A percentile compares a stretch with the other conserved stretches of the same genome.
phyloP scores from a whole-genome alignment of 2,113 vertebrate genomes.

The Lycocorax pyrrhopterus region DNA sequence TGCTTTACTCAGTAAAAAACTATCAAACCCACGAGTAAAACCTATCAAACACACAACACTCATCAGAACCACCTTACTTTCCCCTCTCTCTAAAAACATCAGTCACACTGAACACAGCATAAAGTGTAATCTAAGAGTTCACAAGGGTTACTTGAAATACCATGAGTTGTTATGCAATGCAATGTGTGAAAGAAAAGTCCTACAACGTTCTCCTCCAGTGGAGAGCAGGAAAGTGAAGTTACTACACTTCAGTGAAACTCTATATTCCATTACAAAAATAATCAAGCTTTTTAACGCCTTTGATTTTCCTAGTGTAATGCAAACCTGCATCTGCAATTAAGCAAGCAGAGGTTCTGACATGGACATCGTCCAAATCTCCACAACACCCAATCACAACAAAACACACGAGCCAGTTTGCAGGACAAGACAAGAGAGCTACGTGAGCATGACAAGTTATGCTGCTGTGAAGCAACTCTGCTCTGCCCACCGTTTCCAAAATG shows the following conservation, averaged over 20 bases:
- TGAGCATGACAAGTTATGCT: rapidly evolving
- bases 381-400: neutral
- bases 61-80: neutral
- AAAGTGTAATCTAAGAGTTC: neutral
- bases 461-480: neutral
- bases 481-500: rapidly evolving
- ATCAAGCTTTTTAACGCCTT: neutral
- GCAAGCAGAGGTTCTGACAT: neutral
- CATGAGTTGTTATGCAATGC: neutral
- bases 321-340: neutral
- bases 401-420: neutral
- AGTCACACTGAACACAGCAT: neutral
- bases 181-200: neutral
- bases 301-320: neutral
- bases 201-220: neutral
- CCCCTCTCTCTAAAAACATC: neutral
- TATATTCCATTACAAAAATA: neutral
- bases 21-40: neutral
- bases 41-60: rapidly evolving
- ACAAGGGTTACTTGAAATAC: neutral
- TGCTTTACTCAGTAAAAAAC: neutral
- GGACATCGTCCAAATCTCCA: neutral
- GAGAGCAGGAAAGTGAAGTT: neutral
- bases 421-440: neutral
- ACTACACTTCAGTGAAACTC: neutral